Conservation (phyloP, 1,140 invertebrate genomes). For the Lepidurus packardi region DNA sequence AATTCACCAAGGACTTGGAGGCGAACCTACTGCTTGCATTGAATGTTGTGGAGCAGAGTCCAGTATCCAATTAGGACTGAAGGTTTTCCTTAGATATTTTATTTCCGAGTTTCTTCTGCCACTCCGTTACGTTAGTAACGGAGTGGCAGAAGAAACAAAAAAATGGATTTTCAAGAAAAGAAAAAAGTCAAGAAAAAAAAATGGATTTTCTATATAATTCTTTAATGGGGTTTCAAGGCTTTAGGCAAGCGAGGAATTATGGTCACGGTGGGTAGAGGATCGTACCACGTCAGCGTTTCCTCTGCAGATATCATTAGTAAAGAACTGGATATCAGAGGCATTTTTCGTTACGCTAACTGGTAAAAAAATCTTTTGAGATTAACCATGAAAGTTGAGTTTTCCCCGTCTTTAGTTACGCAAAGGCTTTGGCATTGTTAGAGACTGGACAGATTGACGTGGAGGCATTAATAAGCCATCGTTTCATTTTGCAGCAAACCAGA, state of each 20-base stretch:
- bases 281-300: slow-evolving; percentile 45
- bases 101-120: not conserved
- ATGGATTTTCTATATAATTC: not conserved
- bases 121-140: no score
- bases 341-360: slow-evolving; percentile 51
- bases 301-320: slow-evolving; percentile 46
- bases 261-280: slow-evolving; percentile 49
- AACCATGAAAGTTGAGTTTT: slow-evolving; percentile 26
- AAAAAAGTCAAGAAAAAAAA: no score
- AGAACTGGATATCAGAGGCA: slow-evolving; percentile 51
- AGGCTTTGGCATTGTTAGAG: slow-evolving; percentile 48
- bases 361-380: slow-evolving; percentile 40
- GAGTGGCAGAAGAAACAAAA: no score
- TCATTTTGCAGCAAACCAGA: slow-evolving; percentile 44
- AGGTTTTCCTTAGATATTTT: slow-evolving; percentile 29
- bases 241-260: slow-evolving; percentile 46
- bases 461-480: slow-evolving; percentile 48
- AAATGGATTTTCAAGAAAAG: not conserved
- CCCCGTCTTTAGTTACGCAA: slow-evolving; percentile 46
- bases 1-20: slow-evolving; percentile 42
- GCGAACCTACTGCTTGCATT: slow-evolving; percentile 44
- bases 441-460: slow-evolving; percentile 47
- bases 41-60: slow-evolving; percentile 49
- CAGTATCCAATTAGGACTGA: slow-evolving; percentile 38
- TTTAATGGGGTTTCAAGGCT: slow-evolving; percentile 39